These are phyloP conservation scores for Trachelus iudaicus DNA, from an alignment of 2,888 invertebrate species.

Conservation along the genomic window DNA sequence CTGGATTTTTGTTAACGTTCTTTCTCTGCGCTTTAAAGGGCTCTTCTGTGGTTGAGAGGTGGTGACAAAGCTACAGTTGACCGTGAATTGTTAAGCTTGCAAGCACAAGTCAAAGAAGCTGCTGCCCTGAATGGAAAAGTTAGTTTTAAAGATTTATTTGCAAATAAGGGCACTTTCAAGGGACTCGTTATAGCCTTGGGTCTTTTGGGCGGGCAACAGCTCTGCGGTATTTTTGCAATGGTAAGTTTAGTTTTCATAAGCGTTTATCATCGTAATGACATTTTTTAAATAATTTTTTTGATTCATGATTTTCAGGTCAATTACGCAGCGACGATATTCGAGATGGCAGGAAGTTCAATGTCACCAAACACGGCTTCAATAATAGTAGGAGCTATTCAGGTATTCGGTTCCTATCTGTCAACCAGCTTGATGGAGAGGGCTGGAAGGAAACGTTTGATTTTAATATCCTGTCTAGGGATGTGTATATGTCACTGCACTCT, in stretches of 20 bases:
- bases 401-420: constrained; percentile 66
- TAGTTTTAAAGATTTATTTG: constrained; percentile 57
- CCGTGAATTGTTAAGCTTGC: constrained; percentile 46
- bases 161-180: constrained; percentile 55
- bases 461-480: constrained; percentile 64
- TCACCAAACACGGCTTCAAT: constrained; percentile 70
- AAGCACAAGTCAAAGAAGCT: constrained; percentile 40
- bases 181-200: constrained; percentile 60
- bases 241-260: constrained; percentile 53
- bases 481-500: constrained; percentile 52
- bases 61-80: constrained; percentile 47
- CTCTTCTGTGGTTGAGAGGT: constrained; percentile 51
- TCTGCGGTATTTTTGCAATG: constrained; percentile 65
- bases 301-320: constrained; percentile 54
- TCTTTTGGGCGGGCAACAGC: constrained; percentile 63
- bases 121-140: constrained; percentile 28
- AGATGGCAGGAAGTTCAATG: constrained; percentile 67
- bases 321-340: constrained; percentile 69
- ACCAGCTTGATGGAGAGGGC: constrained; percentile 70
- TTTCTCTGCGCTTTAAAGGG: constrained; percentile 32
- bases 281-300: background rate
- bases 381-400: constrained; percentile 70
- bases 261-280: background rate
- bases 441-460: constrained; percentile 69
- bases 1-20: background rate